Evolutionary conservation across 1,140 invertebrate species (phyloP), one percentile per base, ranked within the genome.

Genomic region (Gerris buenoi): DNA sequence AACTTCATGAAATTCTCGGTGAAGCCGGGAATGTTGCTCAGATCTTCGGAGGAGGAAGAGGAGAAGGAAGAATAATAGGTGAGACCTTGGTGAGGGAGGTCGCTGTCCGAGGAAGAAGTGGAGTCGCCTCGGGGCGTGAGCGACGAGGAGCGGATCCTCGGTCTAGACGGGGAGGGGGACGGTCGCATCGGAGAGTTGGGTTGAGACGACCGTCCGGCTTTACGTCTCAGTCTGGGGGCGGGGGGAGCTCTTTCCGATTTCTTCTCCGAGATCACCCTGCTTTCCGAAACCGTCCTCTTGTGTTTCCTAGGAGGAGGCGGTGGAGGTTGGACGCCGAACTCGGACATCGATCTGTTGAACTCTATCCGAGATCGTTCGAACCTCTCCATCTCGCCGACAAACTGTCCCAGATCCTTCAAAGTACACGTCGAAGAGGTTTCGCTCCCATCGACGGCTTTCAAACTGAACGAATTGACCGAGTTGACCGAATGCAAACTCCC

Each of bases 1-100:
- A 64, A 57, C 26, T 69, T 68, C 26, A 68, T 64, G 67, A 71
- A 69, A 56, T 68, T 67, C 62, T 70, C 65, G 15, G 67, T 66
- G 27, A 68, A 69, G 27, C 69, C 68, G 1, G 69, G 67, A 66
- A 69, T 57, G 14, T 65, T 58, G 29, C 59, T 28, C 25, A 66
- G 25, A 57, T 67, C 33, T n/a, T n/a, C n/a, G 5, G 33, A 46
- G 18, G 5, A 10, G 25, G 65, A 64, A 15, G 70, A 71, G 25
- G 68, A 68, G n/a, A 66, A 71, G 1, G 68, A 70, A 56, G 68
- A 68, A 15, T 66, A 63, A 25, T 60, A 22, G 23, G 10, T 22
- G 10, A 3, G 5, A 22, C 10, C 23, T 60, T 22, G 5, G 3
- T 5, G 5, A 22, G 58, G 58, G 23, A 25, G 10, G 23, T 22